Evolutionary conservation across 1,140 invertebrate genomes (phyloP), one percentile per base, ranked within the genome.

Genomic region (Lucilia sericata): DNA sequence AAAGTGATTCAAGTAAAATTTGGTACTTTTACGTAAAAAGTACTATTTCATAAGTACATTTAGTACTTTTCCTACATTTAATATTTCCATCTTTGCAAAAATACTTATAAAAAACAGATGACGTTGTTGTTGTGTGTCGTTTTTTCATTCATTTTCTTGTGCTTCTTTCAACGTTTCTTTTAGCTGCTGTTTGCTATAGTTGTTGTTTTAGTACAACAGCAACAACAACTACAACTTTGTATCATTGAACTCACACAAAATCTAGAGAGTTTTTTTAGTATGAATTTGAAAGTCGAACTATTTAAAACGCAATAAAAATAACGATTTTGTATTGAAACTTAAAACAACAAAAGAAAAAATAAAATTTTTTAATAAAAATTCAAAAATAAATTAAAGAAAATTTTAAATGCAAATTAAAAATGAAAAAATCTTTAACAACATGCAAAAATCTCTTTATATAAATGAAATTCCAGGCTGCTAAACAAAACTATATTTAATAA

Each of bases 221-320:
- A 70, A 70, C 8, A 70, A 70, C 7, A 70, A 70, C 17, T 5
- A 70, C 19, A 70, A 70, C 5, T 2, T 70, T 70, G 65, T 70
- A 70, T 70, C 65, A 70, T 70, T 70, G 65, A 70, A 70, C 65
- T 70, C 65, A 19, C 19, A 25, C 21, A 21, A 70, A 70, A 70
- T 70, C n/a, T 70, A 70, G 65, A 70, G 65, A 70, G 65, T 70
- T 70, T 70, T 70, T 55, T 70, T 25, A 70, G 65, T 70, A 70
- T 70, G 65, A 70, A 70, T 70, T 70, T 70, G 65, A 21, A 70
- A 70, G 65, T 70, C 65, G 19, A 70, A 70, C 65, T 19, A 70
- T 70, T 70, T 25, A 70, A 70, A 70, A 70, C 65, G 65, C 65
- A 70, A 70, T 70, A 70, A 70, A 70, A 70, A 70, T 70, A 70